Base-by-base conservation (phyloP, 1,140 invertebrate genomes). In the Polyergus mexicanus region DNA sequence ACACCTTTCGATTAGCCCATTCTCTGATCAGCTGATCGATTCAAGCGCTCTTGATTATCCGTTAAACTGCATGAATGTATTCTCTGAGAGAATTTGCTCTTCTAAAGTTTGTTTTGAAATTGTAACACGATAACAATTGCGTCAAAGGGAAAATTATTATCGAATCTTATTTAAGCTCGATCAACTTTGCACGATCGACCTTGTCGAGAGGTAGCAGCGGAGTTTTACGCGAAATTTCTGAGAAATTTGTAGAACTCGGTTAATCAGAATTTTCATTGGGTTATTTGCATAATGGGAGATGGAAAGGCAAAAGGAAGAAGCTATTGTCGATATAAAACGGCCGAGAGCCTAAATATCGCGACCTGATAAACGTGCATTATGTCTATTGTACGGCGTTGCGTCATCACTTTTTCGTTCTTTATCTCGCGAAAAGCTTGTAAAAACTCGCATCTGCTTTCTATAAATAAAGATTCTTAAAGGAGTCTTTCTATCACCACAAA, bases 351-450 rank as follows among this genome's bases (percentile, higher is more conserved):
- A 68, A 68, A 32, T 44, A 63, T 72, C 28, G 25, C n/a, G n/a
- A n/a, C 25, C 32, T 83, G 78, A 81, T 72, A 81, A 81, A 72
- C 32, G 51, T 32, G 13, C 41, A 44, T 83, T 22, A 72, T 60
- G 54, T 16, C 51, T 25, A 58, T 44, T 51, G 19, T 54, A 35
- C 25, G 6, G 51, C 7, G 13, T 13, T 19, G 25, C 22, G 10
- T 28, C 28, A 58, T 19, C 16, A 35, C 65, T 71, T 81, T 71
- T 69, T 69, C 51, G 1, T 44, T 32, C 51, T 68, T 81, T 54
- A 71, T 81, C 65, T 81, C 25, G 65, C 62, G 44, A 44, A 22
- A 56, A 41, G 63, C n/a, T 19, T 32, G 19, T 58, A 81, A 81
- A 81, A 81, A 71, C 32, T 44, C 25, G 16, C 3, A 77, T 44